phyloP scores from a whole-genome alignment of 2,113 vertebrate genomes.

The Cettia cetti region DNA sequence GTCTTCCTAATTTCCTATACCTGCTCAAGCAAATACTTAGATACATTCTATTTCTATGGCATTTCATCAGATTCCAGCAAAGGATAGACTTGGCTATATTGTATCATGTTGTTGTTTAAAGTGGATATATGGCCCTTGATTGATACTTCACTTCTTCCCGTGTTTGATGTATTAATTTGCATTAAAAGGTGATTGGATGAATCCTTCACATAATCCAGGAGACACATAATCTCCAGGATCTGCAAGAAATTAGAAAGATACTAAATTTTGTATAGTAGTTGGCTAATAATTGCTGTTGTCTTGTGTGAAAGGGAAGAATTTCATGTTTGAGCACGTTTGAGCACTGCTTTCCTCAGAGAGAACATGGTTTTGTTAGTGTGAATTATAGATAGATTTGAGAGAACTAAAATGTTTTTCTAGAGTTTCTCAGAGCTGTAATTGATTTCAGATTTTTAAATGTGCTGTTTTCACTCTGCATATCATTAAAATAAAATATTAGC shows the following conservation, averaged over 20 bases:
- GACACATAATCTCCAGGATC: background rate
- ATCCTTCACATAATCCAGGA: constrained; percentile 19
- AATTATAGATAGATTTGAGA: constrained; percentile 33
- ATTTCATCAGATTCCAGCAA: background rate
- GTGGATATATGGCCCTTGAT: background rate
- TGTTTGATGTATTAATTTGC: background rate
- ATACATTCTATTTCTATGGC: background rate
- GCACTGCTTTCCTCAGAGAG: constrained; percentile 40
- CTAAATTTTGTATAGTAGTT: background rate
- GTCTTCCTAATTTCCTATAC: background rate
- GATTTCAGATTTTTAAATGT: constrained; percentile 66
- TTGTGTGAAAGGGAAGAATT: constrained; percentile 41
- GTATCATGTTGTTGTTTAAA: background rate
- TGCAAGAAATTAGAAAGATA: constrained; percentile 33
- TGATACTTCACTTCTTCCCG: background rate
- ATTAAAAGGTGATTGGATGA: constrained; percentile 12
- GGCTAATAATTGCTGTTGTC: constrained; percentile 25
- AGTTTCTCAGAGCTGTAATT: constrained; percentile 57
- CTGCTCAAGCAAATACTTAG: background rate
- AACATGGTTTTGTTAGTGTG: background rate
- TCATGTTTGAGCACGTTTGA: background rate
- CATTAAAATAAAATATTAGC: constrained; percentile 63
- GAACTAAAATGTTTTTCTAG: constrained; percentile 40
- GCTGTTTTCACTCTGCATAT: constrained; percentile 56
- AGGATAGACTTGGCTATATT: background rate